Evolutionary conservation across 2,113 vertebrate genomes (phyloP), one percentile per base, ranked within the genome.

Genomic region (Penelope pileata): DNA sequence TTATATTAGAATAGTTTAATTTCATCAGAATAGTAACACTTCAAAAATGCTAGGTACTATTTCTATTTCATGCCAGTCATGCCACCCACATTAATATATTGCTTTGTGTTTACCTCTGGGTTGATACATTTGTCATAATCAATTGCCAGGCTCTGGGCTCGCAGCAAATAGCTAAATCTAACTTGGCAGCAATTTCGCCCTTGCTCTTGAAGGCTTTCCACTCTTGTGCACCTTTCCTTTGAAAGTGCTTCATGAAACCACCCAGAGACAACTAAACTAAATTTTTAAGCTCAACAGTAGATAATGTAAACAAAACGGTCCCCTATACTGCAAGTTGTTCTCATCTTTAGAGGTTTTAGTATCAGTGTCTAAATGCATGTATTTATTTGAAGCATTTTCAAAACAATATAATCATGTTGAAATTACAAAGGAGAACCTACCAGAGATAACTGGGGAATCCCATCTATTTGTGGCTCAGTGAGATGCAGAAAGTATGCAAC

Each of bases 61-160:
- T 95, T 85, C 67, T 90, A 73, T 63, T 91, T 87, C 84, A 77
- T 80, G 50, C 38, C 83, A 92, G 9, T 79, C 75, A 83, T 63
- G 56, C 54, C 82, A 74, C 70, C 34, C 63, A 67, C 70, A 58
- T 74, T 83, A 80, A 85, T 66, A 69, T 92, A 94, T 14, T 83
- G 7, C 17, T 87, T 66, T 47, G 58, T 47, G 32, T 93, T 96
- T 94, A 67, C 5, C 34, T 95, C 67, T 88, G 67, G 36, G 21
- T 54, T 87, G 54, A 82, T 58, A 86, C 6, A 56, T 85, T 26
- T 72, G 48, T 36, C 58, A 91, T 22, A 83, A 88, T 32, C 8
- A 1, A 63, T 34, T 78, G 36, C 63, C 12, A 15, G 14, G 40
- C 73, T 69, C 81, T 77, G 42, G 18, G 9, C 63, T 67, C 7